Percentiles rank a stretch among this genome's conserved stretches.
Conservation (phyloP, 2,797 vertebrate species). For the Babyrousa celebensis region DNA sequence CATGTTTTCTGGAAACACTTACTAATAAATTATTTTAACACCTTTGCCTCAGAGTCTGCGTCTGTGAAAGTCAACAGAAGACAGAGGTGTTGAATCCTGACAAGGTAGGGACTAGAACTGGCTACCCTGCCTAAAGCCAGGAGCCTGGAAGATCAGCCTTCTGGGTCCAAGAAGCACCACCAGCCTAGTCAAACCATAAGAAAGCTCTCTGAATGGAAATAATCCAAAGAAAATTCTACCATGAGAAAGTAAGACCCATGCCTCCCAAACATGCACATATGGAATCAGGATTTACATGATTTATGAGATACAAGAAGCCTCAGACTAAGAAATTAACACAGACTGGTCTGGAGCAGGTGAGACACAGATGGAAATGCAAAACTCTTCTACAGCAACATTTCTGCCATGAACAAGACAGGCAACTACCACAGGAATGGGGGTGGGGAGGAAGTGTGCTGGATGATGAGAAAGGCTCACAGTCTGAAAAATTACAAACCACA, state of each 20-base stretch:
- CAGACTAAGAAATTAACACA: conserved; percentile 1
- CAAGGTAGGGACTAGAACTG: neutral
- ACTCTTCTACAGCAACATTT: neutral
- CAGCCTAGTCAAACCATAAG: neutral
- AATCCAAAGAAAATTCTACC: neutral
- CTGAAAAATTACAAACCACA: neutral
- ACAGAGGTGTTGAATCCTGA: neutral
- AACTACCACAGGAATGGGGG: neutral
- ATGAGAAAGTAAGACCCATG: neutral
- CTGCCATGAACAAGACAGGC: neutral
- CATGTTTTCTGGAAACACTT: neutral
- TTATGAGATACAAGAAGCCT: neutral
- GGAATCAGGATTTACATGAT: neutral
- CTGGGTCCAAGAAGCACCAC: neutral
- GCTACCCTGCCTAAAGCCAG: neutral
- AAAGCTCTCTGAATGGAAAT: neutral
- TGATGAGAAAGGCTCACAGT: neutral
- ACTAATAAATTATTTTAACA: conserved; percentile 45
- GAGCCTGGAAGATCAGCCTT: neutral
- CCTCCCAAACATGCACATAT: neutral
- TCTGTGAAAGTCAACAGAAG: neutral
- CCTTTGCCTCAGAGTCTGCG: neutral
- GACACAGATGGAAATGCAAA: neutral
- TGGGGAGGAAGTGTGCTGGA: neutral
- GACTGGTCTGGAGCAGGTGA: neutral